phyloP scores from a whole-genome alignment of 2,888 invertebrate species.

The Nomada fabriciana region DNA sequence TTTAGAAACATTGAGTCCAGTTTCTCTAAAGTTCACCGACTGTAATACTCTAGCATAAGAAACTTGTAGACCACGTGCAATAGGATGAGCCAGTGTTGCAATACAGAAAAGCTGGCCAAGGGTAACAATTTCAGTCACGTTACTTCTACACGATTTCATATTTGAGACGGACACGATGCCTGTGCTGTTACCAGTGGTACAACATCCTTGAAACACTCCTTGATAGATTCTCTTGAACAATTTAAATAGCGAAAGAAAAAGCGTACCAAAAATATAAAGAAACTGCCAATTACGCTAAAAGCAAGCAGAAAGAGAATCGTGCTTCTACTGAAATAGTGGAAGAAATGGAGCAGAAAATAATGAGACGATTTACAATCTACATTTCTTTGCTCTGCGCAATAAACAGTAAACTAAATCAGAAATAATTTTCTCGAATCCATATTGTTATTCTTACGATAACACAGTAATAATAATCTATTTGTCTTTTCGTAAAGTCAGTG shows the following conservation, averaged over 20 bases:
- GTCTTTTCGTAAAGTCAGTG: too few species aligned
- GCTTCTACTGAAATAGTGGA: background rate
- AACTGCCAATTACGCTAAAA: constrained; percentile 17
- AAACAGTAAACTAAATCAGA: too few species aligned
- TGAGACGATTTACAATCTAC: too few species aligned
- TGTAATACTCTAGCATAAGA: constrained; percentile 12
- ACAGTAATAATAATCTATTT: too few species aligned
- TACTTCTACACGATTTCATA: constrained; percentile 33
- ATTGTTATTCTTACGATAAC: too few species aligned
- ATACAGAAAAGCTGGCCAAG: constrained; percentile 13
- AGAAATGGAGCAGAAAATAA: background rate
- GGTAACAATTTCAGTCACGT: constrained; percentile 19
- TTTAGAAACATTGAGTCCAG: constrained; percentile 12
- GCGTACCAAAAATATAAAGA: background rate
- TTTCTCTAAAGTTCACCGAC: background rate
- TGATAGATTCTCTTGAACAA: background rate
- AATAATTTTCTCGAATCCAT: too few species aligned
- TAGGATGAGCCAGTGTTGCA: constrained; percentile 1
- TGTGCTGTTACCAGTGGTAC: background rate
- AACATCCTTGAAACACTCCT: background rate
- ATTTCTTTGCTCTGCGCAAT: too few species aligned
- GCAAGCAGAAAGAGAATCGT: constrained; percentile 1
- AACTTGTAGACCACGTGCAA: constrained; percentile 23
- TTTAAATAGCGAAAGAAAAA: background rate
- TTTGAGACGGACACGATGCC: constrained; percentile 3